Conservation (phyloP, 2,113 vertebrate genomes). For the Globicephala melas region DNA sequence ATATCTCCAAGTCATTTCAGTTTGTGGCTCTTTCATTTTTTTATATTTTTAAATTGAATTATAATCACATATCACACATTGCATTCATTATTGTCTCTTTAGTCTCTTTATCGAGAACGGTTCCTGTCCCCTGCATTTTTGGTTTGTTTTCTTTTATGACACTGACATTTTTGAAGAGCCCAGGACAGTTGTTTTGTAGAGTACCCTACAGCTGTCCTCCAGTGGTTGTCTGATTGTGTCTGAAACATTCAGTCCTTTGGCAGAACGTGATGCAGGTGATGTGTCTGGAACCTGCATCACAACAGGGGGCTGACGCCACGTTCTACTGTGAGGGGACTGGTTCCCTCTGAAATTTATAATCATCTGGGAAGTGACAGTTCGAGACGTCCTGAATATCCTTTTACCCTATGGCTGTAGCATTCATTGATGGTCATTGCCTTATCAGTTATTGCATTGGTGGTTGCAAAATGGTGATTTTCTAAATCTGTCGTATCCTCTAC, state of each 20-base stretch:
- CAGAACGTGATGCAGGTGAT: fast-evolving
- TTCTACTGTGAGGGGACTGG: neutral
- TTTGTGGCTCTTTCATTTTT: neutral
- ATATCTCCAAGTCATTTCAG: neutral
- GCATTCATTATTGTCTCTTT: neutral
- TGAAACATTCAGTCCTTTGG: neutral
- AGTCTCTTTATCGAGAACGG: neutral
- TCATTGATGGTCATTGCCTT: neutral
- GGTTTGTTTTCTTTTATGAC: neutral
- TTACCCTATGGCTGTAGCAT: fast-evolving
- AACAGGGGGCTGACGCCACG: neutral
- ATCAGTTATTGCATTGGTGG: neutral
- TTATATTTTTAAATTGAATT: neutral
- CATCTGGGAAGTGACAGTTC: neutral
- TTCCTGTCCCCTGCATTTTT: neutral
- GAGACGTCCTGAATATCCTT: neutral
- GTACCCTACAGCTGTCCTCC: neutral
- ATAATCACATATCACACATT: neutral
- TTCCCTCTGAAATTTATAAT: neutral
- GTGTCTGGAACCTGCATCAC: neutral
- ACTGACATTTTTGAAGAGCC: neutral
- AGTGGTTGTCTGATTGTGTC: neutral
- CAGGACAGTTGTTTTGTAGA: neutral
- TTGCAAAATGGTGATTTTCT: neutral
- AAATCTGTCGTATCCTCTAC: neutral